Base-by-base conservation (phyloP, 1,140 invertebrate genomes). In the Cotesia typhae region DNA sequence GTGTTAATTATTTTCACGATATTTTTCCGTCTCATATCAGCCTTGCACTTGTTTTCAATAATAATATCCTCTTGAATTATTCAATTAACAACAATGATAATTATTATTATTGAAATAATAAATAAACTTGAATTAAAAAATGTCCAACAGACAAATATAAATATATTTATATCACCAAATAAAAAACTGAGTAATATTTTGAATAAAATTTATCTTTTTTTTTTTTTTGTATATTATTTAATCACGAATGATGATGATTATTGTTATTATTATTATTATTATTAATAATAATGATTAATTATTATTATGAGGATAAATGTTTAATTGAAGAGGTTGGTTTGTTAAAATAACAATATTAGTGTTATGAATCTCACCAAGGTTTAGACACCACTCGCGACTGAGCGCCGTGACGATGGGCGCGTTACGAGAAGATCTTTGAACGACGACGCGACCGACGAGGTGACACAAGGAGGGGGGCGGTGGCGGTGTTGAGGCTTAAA, bases 351-450 rank as follows among this genome's bases (percentile, higher is more conserved):
- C 4, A 12, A 55, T 17, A 17, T 59, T 59, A 20, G 17, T n/a
- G 53, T 55, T 20, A 59, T 4, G 28, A 10, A 20, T 70, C 55
- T 64, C 61, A 65, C 64, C 61, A 71, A 51, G 61, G 70, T 64
- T 65, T 67, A 63, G 66, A 69, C 72, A 73, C 72, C 70, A 71
- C 70, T 66, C 70, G 70, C 70, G 70, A 71, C 70, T 66, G 59
- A 67, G 72, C 61, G 59, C 67, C 72, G 41, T 47, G 55, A 69
- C 72, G 72, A 47, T 65, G 73, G 65, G 64, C 69, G 72, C 65
- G 68, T 74, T 69, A 72, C 35, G 65, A 65, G 70, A 28, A 28
- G 65, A 69, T 64, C 69, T 74, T 74, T 76, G 68, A 70, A 70
- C 68, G 67, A 67, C 65, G 71, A 53, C 57, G 36, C 63, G n/a